Evolutionary conservation across 2,797 vertebrate species (phyloP).

Genomic region (Enteromius treurensis): DNA sequence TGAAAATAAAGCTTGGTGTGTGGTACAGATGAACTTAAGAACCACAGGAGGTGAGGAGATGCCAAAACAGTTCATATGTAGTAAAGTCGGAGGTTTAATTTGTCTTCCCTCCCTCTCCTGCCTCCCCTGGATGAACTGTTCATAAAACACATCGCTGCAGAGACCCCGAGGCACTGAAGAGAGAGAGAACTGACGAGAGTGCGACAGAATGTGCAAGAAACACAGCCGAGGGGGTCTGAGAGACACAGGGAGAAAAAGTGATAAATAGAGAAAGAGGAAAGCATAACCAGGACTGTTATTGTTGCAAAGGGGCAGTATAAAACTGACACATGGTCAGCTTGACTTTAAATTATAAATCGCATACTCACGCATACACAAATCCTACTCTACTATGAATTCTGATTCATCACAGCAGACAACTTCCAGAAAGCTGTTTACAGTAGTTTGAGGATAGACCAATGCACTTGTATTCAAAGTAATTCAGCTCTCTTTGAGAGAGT

Average conservation of each 20-base stretch:
- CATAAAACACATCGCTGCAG: conserved; percentile 27
- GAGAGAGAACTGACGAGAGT: not conserved
- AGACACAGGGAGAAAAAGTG: not conserved
- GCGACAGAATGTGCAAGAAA: conserved; percentile 2
- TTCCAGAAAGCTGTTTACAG: not conserved
- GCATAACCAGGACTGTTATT: not conserved
- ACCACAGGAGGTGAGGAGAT: conserved; percentile 10
- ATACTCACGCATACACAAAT: not conserved
- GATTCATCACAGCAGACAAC: not conserved
- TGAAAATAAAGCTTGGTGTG: conserved; percentile 19
- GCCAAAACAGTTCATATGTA: conserved; percentile 24
- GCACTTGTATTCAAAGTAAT: not conserved
- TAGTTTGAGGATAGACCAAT: not conserved
- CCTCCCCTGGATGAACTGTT: conserved; percentile 6
- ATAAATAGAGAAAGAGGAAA: conserved; percentile 12
- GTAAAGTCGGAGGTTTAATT: conserved; percentile 17
- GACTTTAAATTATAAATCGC: conserved; percentile 11
- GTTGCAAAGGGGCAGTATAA: not conserved
- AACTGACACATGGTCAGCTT: not conserved
- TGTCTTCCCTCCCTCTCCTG: conserved; percentile 11
- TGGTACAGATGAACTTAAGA: conserved; percentile 18
- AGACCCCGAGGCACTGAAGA: conserved; percentile 15
- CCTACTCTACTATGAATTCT: not conserved
- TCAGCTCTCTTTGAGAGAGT: not conserved
- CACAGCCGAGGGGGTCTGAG: not conserved